Evolutionary conservation across 2,797 vertebrate species (phyloP), one percentile per base, ranked within the genome.

Genomic region (Tiaroga cobitis): DNA sequence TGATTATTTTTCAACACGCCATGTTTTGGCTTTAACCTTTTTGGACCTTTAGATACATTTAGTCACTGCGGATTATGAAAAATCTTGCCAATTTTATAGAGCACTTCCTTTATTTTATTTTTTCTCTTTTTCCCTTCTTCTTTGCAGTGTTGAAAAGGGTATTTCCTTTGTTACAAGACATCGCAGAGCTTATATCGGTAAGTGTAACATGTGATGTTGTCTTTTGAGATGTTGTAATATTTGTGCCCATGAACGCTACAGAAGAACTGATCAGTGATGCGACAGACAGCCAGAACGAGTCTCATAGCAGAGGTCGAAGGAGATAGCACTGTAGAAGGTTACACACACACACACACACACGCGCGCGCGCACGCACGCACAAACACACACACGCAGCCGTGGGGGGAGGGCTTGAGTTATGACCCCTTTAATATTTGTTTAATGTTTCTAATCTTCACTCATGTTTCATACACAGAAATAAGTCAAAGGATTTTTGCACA

Each of bases 241-340:
- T 51, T 68, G 46, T 26, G 15, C 24, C 32, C 61, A 37, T 9
- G 1, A 76, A 65, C 2, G 0, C 21, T 61, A 24, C 32, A 34
- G 29, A 29, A 26, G 21, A 59, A 76, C 34, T 8, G 7, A 76
- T 76, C n/a, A 59, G 19, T 37, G 51, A 76, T 11, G 21, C n/a
- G 21, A 59, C 51, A 76, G 32, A 76, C 32, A 72, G 72, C 34
- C 73, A 68, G 76, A 87, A 90, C 51, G 49, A 70, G 86, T 90
- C 90, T 90, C 90, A 86, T 87, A 87, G 86, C 90, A 90, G 87
- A 90, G 82, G 73, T 86, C 83, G 37, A 37, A 37, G 37, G 37
- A 37, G 37, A 37, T 37, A 37, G 34, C 34, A 37, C 5, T 7
- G 37, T 39, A 39, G 37, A 74, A 32, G 18, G 4, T 39, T 56